A percentile compares a stretch with the other conserved stretches of the same genome.
phyloP scores from a whole-genome alignment of 2,797 vertebrate genomes.

The Rousettus madagascariensis region DNA sequence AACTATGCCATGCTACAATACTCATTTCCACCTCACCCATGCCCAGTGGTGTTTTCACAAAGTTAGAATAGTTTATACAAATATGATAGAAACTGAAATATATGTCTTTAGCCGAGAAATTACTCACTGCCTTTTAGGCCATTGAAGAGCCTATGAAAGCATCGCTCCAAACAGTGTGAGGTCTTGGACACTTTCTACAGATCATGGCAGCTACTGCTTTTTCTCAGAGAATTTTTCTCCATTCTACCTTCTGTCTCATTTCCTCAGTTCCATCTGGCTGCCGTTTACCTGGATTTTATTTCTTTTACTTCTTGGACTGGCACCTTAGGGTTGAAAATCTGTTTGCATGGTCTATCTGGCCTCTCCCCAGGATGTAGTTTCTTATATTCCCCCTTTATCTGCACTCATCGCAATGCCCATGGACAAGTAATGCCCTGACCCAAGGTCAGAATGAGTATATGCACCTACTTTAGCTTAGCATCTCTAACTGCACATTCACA shows the following conservation, averaged over 20 bases:
- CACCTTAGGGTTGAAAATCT: background rate
- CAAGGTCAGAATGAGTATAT: background rate
- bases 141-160: background rate
- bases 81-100: background rate
- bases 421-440: background rate
- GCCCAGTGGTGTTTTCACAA: background rate
- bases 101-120: background rate
- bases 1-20: background rate
- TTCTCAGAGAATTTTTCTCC: background rate
- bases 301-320: slow-evolving; percentile 24
- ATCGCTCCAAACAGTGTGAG: background rate
- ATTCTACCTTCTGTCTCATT: background rate
- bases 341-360: background rate
- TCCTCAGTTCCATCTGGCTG: background rate
- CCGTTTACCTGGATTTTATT: background rate
- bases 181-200: background rate
- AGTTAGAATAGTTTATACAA: background rate
- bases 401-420: background rate
- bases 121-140: background rate
- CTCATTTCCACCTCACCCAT: background rate
- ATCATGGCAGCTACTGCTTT: background rate
- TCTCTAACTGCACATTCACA: background rate
- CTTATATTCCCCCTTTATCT: background rate
- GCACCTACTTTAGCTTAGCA: background rate
- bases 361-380: background rate